Percentiles rank a stretch among this genome's conserved stretches.
Evolutionary conservation across 2,797 vertebrate species (phyloP).

Genomic region (Enteromius trimaculatus): DNA sequence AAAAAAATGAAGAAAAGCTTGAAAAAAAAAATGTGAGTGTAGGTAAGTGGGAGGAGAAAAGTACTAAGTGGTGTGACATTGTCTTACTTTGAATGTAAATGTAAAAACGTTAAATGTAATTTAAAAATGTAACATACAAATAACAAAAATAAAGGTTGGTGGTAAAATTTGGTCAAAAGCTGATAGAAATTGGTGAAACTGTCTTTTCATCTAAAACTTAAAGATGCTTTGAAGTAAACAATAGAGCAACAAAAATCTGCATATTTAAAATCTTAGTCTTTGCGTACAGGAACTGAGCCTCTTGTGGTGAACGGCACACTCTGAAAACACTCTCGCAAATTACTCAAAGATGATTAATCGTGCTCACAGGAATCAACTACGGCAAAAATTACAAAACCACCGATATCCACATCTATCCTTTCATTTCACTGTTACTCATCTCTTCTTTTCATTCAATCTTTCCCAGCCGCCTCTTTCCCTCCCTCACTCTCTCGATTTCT

Average conservation of each 20-base stretch:
- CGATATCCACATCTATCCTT: slow-evolving; percentile 46
- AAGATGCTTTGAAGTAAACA: not conserved
- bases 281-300: not conserved
- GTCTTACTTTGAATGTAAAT: not conserved
- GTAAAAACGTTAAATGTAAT: too few relatives aligned
- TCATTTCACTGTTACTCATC: slow-evolving; percentile 63
- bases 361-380: not conserved
- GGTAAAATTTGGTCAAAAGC: not conserved
- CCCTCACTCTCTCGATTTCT: slow-evolving; percentile 62
- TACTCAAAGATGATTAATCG: slow-evolving; percentile 21
- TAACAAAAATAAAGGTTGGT: not conserved
- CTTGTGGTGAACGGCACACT: not conserved
- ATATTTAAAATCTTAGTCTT: not conserved
- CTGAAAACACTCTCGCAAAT: not conserved
- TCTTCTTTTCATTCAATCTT: slow-evolving; percentile 53
- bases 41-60: slow-evolving; percentile 61
- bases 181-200: not conserved
- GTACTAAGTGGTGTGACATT: not conserved
- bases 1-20: slow-evolving; percentile 60
- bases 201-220: not conserved
- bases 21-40: slow-evolving; percentile 51
- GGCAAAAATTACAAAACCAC: slow-evolving; percentile 8
- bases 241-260: not conserved
- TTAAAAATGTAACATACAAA: not conserved
- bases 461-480: slow-evolving; percentile 45